Evolutionary conservation across 2,113 vertebrate species (phyloP).

Genomic region (Paramormyrops kingsleyae): DNA sequence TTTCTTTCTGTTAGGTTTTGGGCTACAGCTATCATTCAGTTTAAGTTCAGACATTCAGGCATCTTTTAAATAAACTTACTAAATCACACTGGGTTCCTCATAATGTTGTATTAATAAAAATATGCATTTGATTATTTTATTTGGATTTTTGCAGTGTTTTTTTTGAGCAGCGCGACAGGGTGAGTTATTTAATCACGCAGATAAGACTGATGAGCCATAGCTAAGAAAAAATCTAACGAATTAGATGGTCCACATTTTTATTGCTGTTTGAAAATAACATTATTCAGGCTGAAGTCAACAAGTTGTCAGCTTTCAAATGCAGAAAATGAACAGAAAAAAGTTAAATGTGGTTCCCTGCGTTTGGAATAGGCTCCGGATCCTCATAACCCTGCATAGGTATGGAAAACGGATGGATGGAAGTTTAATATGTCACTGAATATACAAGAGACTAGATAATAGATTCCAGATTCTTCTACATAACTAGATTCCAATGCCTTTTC

Average conservation of each 20-base stretch:
- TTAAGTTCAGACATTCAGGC: background rate
- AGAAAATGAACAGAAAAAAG: background rate
- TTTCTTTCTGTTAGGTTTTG: background rate
- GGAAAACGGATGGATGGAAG: background rate
- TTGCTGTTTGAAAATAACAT: background rate
- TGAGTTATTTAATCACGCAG: background rate
- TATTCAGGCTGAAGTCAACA: background rate
- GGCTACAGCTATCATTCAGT: background rate
- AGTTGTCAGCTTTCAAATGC: background rate
- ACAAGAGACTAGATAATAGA: background rate
- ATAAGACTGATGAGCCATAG: background rate
- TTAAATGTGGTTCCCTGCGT: background rate
- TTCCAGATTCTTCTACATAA: background rate
- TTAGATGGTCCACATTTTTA: background rate
- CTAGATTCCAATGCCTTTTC: background rate
- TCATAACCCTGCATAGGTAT: background rate
- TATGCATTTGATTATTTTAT: background rate
- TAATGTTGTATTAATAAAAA: background rate
- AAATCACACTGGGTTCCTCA: background rate
- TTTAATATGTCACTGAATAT: background rate
- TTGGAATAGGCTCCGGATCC: background rate
- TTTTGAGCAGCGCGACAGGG: background rate
- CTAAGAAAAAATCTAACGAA: background rate
- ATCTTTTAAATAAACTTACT: background rate
- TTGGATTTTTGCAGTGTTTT: background rate